Conservation (phyloP, 2,888 invertebrate genomes). For the Drosophila aldrichi region DNA sequence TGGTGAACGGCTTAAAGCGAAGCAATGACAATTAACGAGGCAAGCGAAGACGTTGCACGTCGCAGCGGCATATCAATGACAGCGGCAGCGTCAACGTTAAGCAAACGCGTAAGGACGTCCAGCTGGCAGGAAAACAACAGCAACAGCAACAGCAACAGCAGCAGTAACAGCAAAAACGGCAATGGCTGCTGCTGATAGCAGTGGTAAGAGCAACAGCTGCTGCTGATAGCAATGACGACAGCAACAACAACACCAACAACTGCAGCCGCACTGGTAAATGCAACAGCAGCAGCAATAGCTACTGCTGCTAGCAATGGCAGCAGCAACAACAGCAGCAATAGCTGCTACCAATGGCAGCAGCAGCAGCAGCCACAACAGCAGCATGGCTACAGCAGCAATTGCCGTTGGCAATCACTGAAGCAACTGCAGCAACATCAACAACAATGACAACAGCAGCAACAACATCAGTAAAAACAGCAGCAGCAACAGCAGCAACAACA, state of each 20-base stretch:
- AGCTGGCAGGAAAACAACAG: constrained; percentile 21
- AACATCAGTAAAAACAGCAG: not conserved
- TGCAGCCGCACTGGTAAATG: not conserved
- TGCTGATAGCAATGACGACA: not conserved
- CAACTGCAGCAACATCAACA: not conserved
- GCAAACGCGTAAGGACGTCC: constrained; percentile 34
- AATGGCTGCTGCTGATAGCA: not conserved
- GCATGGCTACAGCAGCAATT: not conserved
- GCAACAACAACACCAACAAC: not conserved
- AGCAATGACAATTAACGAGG: constrained; percentile 72
- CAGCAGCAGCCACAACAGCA: constrained; percentile 3
- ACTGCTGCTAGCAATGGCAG: not conserved
- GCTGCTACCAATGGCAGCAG: not conserved
- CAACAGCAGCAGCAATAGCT: not conserved
- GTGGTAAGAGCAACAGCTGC: not conserved
- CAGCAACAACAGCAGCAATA: not conserved
- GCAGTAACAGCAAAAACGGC: constrained; percentile 5
- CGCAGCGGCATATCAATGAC: constrained; percentile 70
- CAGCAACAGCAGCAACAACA: not conserved
- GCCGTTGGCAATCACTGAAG: not conserved
- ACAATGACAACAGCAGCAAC: not conserved
- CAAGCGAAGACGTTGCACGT: constrained; percentile 22
- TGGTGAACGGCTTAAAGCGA: constrained; percentile 70
- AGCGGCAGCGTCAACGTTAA: constrained; percentile 30
- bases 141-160: not conserved